Evolutionary conservation across 30 jellyfish, hydroid and myxozoan species (phyloP), one percentile per base, ranked within the genome.

Genomic region (Haliclystus octoradiatus): DNA sequence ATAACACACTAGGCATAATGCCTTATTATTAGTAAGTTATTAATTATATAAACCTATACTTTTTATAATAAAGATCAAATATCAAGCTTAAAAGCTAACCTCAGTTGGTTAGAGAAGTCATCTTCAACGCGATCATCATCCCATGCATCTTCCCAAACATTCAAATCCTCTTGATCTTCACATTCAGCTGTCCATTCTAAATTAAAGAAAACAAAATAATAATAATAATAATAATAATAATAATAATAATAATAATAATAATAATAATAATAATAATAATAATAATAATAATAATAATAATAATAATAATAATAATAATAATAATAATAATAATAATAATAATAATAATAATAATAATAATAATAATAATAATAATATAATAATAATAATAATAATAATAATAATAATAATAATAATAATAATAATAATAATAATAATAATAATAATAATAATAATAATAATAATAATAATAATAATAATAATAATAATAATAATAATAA

Each of bases 61-160:
- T n/a, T n/a, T n/a, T n/a, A n/a, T n/a, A n/a, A n/a, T n/a, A n/a
- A n/a, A n/a, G n/a, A n/a, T n/a, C n/a, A n/a, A n/a, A n/a, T n/a
- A n/a, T n/a, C n/a, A n/a, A n/a, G n/a, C n/a, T n/a, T n/a, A 13
- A 62, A 2, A 0, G 0, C 9, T 0, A 31, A 79, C 96, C 97
- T 62, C 14, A 88, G 67, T 68, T 88, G 97, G 40, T 88, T 92
- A 26, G 97, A 88, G 50, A 88, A 88, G 72, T 80, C 94, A 71
- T 88, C 97, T 62, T 80, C 95, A 5, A 88, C 88, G 67, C 75
- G 63, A 66, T 88, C 97, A 81, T 88, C 97, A 81, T 88, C 97
- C 97, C 97, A 88, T 30, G 80, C 95, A 71, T 88, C 97, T 76
- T 88, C 93, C 97, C 97, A 88, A 24, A 81, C 79, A 12, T 76